Evolutionary conservation across 2,888 invertebrate species (phyloP).

Genomic region (Ditula angustiorana): DNA sequence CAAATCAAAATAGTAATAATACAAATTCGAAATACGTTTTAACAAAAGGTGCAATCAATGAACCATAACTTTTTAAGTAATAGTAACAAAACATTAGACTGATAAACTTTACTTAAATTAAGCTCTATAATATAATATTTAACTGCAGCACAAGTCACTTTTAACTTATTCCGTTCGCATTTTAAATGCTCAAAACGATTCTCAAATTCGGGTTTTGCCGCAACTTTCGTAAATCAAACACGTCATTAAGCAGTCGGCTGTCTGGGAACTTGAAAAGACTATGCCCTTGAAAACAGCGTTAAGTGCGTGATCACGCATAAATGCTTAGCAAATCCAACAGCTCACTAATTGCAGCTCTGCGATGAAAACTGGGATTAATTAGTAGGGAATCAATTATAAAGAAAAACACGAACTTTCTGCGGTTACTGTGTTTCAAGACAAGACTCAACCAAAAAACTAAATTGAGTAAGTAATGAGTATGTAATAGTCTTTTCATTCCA

Average conservation of each 20-base stretch:
- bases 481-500: too few species aligned
- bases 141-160: too few species aligned
- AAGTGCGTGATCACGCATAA: constrained; percentile 29
- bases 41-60: too few species aligned
- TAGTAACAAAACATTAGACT: too few species aligned
- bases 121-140: too few species aligned
- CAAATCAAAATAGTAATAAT: too few species aligned
- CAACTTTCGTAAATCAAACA: neutral
- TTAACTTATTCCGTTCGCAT: too few species aligned
- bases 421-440: neutral
- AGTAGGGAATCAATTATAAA: neutral
- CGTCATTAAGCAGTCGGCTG: constrained; percentile 4
- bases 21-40: too few species aligned
- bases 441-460: neutral
- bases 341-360: neutral
- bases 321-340: neutral
- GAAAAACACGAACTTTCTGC: neutral
- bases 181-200: too few species aligned
- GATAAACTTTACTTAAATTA: too few species aligned
- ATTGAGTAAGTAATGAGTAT: neutral
- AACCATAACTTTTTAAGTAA: too few species aligned
- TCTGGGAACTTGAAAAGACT: constrained; percentile 23
- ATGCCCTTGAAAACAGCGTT: constrained; percentile 10
- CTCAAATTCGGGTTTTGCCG: neutral
- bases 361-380: neutral